These are phyloP conservation scores for Leptonema lineaticorne DNA, from an alignment of 1,140 invertebrate genomes.

Conservation along the genomic window DNA sequence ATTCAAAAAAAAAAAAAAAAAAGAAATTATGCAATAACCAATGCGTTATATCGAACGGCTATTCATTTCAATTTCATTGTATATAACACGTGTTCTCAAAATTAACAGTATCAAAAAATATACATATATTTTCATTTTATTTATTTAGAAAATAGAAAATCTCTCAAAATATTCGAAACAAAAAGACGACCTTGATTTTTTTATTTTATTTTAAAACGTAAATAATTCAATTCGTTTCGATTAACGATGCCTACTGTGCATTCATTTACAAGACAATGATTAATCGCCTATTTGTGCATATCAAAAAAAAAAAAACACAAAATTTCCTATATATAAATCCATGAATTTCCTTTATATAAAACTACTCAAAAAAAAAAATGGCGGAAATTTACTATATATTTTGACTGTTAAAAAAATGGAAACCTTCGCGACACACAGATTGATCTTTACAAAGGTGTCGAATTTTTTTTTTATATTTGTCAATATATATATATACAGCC, in stretches of 20 bases:
- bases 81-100: neutral
- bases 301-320: no score
- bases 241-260: neutral
- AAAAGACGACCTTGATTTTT: neutral
- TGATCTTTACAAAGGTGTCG: neutral
- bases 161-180: no score
- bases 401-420: no score
- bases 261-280: no score
- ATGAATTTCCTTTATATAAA: no score
- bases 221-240: neutral
- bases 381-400: no score
- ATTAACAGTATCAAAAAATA: neutral
- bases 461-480: conserved; percentile 13
- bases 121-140: no score
- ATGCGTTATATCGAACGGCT: neutral
- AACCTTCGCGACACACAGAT: neutral
- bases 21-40: conserved; percentile 1
- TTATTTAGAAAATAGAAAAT: no score
- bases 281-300: no score
- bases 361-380: no score
- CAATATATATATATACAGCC: conserved; percentile 11
- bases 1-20: no score
- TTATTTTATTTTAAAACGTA: neutral
- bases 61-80: conserved; percentile 3
- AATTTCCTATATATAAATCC: no score